These are phyloP conservation scores for Kryptopterus vitreolus DNA, from an alignment of 2,797 vertebrate genomes.

Conservation along the genomic window DNA sequence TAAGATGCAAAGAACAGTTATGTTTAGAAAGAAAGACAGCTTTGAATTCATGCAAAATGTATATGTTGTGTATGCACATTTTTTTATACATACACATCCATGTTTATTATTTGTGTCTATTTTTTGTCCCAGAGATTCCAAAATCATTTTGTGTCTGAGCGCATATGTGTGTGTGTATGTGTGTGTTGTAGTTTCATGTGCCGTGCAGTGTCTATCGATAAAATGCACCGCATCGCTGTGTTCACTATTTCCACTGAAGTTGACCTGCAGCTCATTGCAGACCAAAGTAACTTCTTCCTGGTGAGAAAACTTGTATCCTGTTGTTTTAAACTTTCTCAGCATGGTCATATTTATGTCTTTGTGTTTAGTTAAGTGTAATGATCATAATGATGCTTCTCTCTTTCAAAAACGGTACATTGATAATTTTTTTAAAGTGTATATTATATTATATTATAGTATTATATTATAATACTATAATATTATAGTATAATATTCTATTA, in stretches of 20 bases:
- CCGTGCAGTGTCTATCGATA: constrained; percentile 79
- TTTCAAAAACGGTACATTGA: no score
- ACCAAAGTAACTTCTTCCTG: constrained; percentile 85
- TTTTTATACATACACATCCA: neutral
- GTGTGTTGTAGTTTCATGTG: constrained; percentile 84
- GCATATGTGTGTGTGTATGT: constrained; percentile 50
- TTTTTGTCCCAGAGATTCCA: neutral
- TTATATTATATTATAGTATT: no score
- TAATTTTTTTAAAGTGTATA: no score
- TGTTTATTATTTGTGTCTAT: neutral
- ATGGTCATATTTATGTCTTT: no score
- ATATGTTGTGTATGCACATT: neutral
- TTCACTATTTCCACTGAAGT: constrained; percentile 78
- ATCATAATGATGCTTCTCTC: no score
- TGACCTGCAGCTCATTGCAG: constrained; percentile 79
- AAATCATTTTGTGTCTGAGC: neutral
- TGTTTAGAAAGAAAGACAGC: neutral
- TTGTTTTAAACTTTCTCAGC: neutral
- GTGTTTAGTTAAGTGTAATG: no score
- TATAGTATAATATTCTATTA: no score
- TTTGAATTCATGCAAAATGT: neutral
- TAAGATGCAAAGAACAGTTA: no score
- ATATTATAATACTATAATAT: no score
- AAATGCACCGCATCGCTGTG: constrained; percentile 71
- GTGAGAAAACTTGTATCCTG: constrained; percentile 68